Conservation (phyloP, 1,140 invertebrate genomes). For the Notospermus geniculatus region DNA sequence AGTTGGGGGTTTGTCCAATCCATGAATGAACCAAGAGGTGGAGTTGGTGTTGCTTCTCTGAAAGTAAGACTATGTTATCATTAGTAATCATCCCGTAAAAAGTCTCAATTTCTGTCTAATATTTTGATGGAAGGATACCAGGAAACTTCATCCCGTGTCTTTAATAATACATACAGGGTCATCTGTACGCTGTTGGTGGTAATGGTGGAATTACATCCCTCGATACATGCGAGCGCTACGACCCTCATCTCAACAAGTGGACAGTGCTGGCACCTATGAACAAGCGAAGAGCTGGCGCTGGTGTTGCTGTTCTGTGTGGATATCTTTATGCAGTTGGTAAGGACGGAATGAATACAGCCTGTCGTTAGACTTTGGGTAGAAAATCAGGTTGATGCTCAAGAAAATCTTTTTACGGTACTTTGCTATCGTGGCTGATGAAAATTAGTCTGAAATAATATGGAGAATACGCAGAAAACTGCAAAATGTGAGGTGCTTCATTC, state of each 20-base stretch:
- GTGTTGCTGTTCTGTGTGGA: constrained; percentile 51
- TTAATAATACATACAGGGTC: too few species aligned
- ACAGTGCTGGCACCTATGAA: constrained; percentile 44
- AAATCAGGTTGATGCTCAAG: too few species aligned
- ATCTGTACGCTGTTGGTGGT: constrained; percentile 66
- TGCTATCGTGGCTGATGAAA: too few species aligned
- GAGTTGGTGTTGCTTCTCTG: constrained; percentile 53
- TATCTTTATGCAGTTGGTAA: constrained; percentile 52
- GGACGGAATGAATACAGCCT: constrained; percentile 15
- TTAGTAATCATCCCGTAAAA: too few species aligned
- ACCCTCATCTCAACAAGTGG: constrained; percentile 61
- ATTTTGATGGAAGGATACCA: too few species aligned
- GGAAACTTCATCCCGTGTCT: too few species aligned
- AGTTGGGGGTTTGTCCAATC: constrained; percentile 52
- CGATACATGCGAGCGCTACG: constrained; percentile 70
- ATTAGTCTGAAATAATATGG: too few species aligned
- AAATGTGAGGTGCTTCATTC: too few species aligned
- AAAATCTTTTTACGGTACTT: too few species aligned
- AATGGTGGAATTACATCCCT: constrained; percentile 84
- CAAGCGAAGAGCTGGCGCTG: constrained; percentile 52
- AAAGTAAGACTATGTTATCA: constrained; percentile 50
- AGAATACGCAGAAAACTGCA: too few species aligned
- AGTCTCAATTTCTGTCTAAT: too few species aligned
- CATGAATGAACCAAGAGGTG: constrained; percentile 55
- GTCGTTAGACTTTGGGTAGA: too few species aligned